Evolutionary conservation across 2,113 vertebrate genomes (phyloP).

Genomic region (Triplophysa siluroides): DNA sequence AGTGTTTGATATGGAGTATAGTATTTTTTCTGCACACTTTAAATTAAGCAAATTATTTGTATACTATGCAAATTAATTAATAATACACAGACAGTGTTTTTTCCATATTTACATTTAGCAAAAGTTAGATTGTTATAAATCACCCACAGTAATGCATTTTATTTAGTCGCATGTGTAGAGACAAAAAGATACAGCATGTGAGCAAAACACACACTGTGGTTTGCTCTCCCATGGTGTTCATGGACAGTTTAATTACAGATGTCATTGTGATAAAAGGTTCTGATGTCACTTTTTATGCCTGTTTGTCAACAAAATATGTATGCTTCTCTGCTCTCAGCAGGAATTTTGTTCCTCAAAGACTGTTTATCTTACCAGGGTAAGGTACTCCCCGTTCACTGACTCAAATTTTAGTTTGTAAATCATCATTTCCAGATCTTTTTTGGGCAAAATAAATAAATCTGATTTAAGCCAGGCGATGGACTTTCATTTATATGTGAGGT

Average conservation of each 20-base stretch:
- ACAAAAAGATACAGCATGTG: neutral
- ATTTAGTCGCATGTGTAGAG: no score
- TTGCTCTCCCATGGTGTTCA: constrained; percentile 27
- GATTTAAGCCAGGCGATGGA: neutral
- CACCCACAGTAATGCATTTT: no score
- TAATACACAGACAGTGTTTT: no score
- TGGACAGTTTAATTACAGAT: constrained; percentile 50
- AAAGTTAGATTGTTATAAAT: no score
- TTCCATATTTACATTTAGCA: no score
- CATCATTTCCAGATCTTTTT: constrained; percentile 8
- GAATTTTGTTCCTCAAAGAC: constrained; percentile 25
- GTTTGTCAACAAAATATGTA: constrained; percentile 50
- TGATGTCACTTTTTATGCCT: constrained; percentile 36
- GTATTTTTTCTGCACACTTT: no score
- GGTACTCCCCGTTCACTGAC: neutral
- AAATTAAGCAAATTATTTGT: no score
- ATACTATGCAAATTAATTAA: no score
- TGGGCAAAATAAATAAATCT: neutral
- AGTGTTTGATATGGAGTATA: no score
- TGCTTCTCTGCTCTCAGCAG: constrained; percentile 39
- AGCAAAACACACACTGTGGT: constrained; percentile 1
- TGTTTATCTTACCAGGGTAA: constrained; percentile 9
- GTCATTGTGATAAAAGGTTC: constrained; percentile 35
- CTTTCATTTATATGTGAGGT: constrained; percentile 1
- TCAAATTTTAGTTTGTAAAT: constrained; percentile 4